phyloP scores from a whole-genome alignment of 2,888 invertebrate species.

The Adelognathus sp. region DNA sequence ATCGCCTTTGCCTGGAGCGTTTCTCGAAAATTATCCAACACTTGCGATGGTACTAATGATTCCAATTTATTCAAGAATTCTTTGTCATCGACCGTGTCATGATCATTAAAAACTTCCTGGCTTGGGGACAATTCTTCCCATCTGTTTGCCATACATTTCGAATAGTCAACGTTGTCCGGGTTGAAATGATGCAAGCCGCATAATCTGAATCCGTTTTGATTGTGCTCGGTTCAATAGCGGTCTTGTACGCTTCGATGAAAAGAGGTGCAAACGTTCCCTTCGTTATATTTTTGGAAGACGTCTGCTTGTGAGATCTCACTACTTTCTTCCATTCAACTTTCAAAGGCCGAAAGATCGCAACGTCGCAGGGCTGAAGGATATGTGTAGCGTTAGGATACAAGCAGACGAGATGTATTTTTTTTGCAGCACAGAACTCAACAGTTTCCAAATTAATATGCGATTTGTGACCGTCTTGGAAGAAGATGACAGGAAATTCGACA shows the following conservation, averaged over 20 bases:
- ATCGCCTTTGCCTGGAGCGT: too few species aligned
- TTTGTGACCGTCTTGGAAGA: slow-evolving; percentile 69
- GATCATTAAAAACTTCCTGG: too few species aligned
- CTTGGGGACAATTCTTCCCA: too few species aligned
- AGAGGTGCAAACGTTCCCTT: slow-evolving; percentile 67
- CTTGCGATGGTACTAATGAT: too few species aligned
- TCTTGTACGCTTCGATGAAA: slow-evolving; percentile 56
- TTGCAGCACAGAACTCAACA: slow-evolving; percentile 64
- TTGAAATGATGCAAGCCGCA: slow-evolving; percentile 65
- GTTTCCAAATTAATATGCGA: slow-evolving; percentile 66
- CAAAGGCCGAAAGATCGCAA: slow-evolving; percentile 68
- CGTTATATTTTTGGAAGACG: slow-evolving; percentile 63
- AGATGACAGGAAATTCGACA: slow-evolving; percentile 58
- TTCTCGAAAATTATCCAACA: too few species aligned
- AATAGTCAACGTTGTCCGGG: slow-evolving; percentile 60
- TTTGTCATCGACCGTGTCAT: too few species aligned
- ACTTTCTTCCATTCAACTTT: slow-evolving; percentile 69
- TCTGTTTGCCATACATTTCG: slow-evolving; percentile 63
- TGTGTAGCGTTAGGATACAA: slow-evolving; percentile 60
- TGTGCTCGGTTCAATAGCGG: slow-evolving; percentile 24
- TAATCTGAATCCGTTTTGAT: slow-evolving; percentile 60
- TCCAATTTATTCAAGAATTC: too few species aligned
- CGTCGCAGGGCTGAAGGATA: slow-evolving; percentile 67
- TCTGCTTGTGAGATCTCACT: slow-evolving; percentile 60
- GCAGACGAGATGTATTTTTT: slow-evolving; percentile 65